phyloP scores from a whole-genome alignment of 2,113 vertebrate genomes.

The Panthera uncia region DNA sequence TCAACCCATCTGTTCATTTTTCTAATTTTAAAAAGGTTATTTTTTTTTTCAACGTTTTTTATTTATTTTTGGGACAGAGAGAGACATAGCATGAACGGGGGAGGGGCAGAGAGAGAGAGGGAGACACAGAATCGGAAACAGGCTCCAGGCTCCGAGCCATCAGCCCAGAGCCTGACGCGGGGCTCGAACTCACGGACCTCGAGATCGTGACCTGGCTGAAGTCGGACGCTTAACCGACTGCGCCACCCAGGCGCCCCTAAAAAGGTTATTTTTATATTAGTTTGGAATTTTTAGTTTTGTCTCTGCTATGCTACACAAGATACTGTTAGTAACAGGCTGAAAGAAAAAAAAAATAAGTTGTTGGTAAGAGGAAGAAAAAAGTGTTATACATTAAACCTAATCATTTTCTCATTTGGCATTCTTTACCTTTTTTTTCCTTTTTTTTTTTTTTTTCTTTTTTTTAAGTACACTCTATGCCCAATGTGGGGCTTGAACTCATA shows the following conservation, averaged over 20 bases:
- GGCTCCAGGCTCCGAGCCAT: too few species aligned
- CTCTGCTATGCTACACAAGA: slow-evolving; percentile 9
- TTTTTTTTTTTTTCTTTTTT: too few species aligned
- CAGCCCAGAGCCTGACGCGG: too few species aligned
- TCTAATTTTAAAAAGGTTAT: slow-evolving; percentile 58
- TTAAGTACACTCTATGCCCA: background rate
- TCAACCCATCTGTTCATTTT: slow-evolving; percentile 4
- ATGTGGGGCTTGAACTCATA: background rate
- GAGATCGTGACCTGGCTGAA: too few species aligned
- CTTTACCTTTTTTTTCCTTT: background rate
- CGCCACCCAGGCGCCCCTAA: too few species aligned
- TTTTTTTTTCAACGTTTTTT: too few species aligned
- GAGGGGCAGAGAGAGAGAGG: too few species aligned
- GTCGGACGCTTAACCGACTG: too few species aligned
- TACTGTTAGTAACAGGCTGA: background rate
- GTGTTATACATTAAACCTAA: background rate
- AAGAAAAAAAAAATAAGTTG: background rate
- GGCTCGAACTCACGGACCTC: too few species aligned
- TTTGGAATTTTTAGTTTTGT: slow-evolving; percentile 35
- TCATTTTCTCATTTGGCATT: background rate
- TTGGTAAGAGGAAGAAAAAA: background rate
- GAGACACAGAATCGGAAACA: too few species aligned
- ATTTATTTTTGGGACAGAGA: too few species aligned
- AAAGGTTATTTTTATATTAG: slow-evolving; percentile 48
- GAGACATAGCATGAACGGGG: too few species aligned